phyloP scores from a whole-genome alignment of 2,113 vertebrate species.

The Prietella phreatophila region DNA sequence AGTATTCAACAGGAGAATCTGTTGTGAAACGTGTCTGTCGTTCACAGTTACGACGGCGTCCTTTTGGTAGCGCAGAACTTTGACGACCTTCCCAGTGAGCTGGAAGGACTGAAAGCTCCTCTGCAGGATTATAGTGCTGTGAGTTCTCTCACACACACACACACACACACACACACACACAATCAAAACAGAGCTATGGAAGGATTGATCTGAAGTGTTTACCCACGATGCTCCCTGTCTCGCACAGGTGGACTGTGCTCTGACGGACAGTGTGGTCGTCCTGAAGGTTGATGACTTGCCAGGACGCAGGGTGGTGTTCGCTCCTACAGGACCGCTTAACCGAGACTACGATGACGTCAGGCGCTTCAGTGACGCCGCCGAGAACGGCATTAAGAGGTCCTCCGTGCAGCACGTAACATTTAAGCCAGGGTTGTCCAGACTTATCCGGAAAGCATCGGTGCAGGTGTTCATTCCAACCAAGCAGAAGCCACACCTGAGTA shows the following conservation, averaged over 20 bases:
- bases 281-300: conserved; percentile 71
- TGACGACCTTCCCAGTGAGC: conserved; percentile 63
- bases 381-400: conserved; percentile 68
- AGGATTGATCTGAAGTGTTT: background rate
- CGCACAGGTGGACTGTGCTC: conserved; percentile 68
- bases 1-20: background rate
- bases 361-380: conserved; percentile 73
- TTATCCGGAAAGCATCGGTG: too few species aligned
- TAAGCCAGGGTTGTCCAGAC: too few species aligned
- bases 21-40: background rate
- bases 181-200: background rate
- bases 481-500: too few species aligned
- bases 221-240: background rate
- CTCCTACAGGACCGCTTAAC: conserved; percentile 74
- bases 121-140: conserved; percentile 73
- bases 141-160: conserved; percentile 49
- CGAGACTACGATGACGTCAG: conserved; percentile 77
- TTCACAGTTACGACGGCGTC: conserved; percentile 72
- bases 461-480: too few species aligned
- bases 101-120: conserved; percentile 66
- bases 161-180: background rate
- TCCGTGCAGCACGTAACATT: background rate
- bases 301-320: conserved; percentile 73
- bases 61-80: conserved; percentile 68
- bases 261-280: conserved; percentile 70